These are phyloP conservation scores for Epizoanthus ramosus DNA, from an alignment of 92 coral and sea anemone genomes.

Conservation along the genomic window DNA sequence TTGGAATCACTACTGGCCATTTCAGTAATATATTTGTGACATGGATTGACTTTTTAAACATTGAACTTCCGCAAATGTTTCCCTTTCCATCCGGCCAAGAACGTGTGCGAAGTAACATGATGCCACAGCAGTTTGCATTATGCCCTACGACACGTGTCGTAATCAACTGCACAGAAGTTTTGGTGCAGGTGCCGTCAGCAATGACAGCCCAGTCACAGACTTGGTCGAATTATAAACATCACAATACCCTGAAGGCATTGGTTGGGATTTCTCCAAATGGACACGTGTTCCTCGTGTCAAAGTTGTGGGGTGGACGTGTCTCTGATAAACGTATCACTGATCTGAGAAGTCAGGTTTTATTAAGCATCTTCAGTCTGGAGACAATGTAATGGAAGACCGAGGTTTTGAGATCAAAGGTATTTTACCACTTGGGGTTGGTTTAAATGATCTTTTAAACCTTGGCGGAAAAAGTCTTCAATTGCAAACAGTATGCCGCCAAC, in stretches of 20 bases:
- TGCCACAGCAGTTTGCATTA: constrained; percentile 58
- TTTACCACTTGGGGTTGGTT: constrained; percentile 46
- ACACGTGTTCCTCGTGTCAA: constrained; percentile 54
- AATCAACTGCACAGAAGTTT: constrained; percentile 58
- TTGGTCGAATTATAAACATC: too few relatives aligned
- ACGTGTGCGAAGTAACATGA: constrained; percentile 46
- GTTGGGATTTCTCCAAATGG: constrained; percentile 63
- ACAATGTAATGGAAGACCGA: constrained; percentile 63
- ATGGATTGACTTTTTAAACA: constrained; percentile 57
- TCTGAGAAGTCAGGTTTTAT: constrained; percentile 52
- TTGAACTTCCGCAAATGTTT: constrained; percentile 49
- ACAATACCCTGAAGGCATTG: constrained; percentile 60
- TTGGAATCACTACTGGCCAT: constrained; percentile 50
- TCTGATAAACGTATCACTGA: constrained; percentile 61
- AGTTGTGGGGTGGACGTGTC: constrained; percentile 62
- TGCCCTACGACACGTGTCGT: constrained; percentile 48
- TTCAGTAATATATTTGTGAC: constrained; percentile 53
- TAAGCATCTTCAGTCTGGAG: constrained; percentile 54
- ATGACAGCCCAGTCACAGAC: constrained; percentile 70
- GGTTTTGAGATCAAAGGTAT: constrained; percentile 59
- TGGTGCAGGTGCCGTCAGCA: constrained; percentile 58
- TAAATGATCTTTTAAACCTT: too few relatives aligned
- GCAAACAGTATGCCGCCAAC: too few relatives aligned
- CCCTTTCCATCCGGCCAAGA: constrained; percentile 63
- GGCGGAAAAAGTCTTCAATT: too few relatives aligned